Base-by-base conservation (phyloP, 2,888 invertebrate genomes). In the Nymphalis polychloros region DNA sequence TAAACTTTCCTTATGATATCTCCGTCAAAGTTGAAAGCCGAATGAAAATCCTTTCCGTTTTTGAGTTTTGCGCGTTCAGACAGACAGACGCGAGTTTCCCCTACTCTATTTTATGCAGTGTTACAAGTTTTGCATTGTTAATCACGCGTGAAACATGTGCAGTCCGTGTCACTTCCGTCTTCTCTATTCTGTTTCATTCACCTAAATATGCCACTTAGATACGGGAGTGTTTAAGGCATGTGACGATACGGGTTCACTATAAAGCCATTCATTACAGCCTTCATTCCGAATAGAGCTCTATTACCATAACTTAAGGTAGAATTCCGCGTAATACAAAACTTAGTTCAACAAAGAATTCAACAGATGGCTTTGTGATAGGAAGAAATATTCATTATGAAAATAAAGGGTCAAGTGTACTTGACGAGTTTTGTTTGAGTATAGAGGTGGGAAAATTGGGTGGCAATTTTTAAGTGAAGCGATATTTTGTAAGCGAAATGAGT, bases 331-430 rank as follows among this genome's bases (percentile, higher is more conserved):
- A 75, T 74, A 50, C 71, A 64, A 81, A 80, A 77, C 80, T 73
- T 73, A 79, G 81, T 83, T 84, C 77, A 77, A 86, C 85, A 87
- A 87, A 86, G 85, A 84, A 86, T 83, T 87, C 87, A 89, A 88
- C 88, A 88, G 88, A 88, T 89, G 88, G 83, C 86, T 73, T 79
- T 82, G 81, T 78, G 85, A 86, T 86, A 84, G 75, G 79, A 41
- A 35, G 35, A 57, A 57, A 57, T 81, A 81, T 85, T 84, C 83
- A 84, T 84, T 82, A 83, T 81, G 80, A 82, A 85, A 84, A 84
- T 85, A 85, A 83, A 84, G 82, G 84, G 80, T 81, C 82, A 79
- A 72, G 74, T 70, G 57, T 20, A 27, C 63, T 68, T 64, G 68
- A 64, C 47, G 67, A 68, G 59, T 59, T 67, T 67, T 63, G 46